These are phyloP conservation scores for Clanis bilineata DNA, from an alignment of 2,888 invertebrate genomes.

Conservation along the genomic window DNA sequence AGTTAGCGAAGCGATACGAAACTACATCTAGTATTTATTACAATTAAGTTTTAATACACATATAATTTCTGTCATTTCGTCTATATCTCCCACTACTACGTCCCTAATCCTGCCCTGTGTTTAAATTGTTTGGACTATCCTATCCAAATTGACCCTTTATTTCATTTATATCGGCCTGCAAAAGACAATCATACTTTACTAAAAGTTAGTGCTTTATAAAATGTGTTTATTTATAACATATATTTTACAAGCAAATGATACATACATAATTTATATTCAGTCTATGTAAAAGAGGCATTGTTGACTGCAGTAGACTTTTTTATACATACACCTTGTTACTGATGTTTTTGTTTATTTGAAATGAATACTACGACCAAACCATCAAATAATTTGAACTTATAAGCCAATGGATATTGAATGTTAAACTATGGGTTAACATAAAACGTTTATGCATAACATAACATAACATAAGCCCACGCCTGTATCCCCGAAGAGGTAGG, in stretches of 20 bases:
- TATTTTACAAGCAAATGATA: background rate
- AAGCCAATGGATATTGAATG: too few relatives aligned
- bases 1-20: constrained; percentile 61
- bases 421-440: too few relatives aligned
- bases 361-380: too few relatives aligned
- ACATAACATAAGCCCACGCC: too few relatives aligned
- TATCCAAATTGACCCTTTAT: constrained; percentile 25
- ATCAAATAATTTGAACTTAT: too few relatives aligned
- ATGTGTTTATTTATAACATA: background rate
- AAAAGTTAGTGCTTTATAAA: constrained; percentile 27
- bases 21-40: constrained; percentile 26
- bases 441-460: too few relatives aligned
- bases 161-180: constrained; percentile 73
- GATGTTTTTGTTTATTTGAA: too few relatives aligned
- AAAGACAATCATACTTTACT: constrained; percentile 51
- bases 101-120: constrained; percentile 22
- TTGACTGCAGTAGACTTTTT: too few relatives aligned
- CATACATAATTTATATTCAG: too few relatives aligned
- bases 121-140: constrained; percentile 33
- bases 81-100: constrained; percentile 17
- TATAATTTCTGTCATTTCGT: constrained; percentile 27
- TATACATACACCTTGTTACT: too few relatives aligned
- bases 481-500: too few relatives aligned
- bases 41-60: constrained; percentile 18
- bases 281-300: too few relatives aligned